phyloP scores from a whole-genome alignment of 2,797 vertebrate genomes.

The Tangara arthus region DNA sequence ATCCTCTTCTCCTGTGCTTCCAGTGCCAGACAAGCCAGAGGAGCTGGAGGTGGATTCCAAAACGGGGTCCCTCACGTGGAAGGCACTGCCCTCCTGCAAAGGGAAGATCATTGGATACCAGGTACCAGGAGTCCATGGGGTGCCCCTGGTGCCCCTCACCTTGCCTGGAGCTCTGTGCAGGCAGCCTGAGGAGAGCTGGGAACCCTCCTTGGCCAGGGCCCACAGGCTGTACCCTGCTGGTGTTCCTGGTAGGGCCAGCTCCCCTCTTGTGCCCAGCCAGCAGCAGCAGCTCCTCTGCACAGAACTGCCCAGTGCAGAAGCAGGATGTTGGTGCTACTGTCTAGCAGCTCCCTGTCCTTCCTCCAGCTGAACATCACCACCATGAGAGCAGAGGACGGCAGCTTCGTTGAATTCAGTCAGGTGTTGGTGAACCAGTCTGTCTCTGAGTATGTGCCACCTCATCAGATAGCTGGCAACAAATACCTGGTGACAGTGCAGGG shows the following conservation, averaged over 20 bases:
- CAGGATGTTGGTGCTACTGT: background rate
- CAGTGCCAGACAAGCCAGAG: background rate
- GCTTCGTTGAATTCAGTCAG: background rate
- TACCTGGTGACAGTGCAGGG: constrained; percentile 30
- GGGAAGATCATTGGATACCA: constrained; percentile 17
- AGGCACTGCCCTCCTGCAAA: background rate
- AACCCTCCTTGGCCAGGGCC: background rate
- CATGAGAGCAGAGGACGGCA: background rate
- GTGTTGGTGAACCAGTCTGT: constrained; percentile 14
- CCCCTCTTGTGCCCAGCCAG: background rate
- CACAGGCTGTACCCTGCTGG: background rate
- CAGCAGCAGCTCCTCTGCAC: background rate
- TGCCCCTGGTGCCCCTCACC: fast-evolving
- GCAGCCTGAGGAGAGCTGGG: background rate
- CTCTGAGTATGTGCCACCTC: background rate
- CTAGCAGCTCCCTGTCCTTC: background rate
- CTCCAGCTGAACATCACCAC: constrained; percentile 37
- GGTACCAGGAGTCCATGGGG: background rate
- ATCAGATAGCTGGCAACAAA: background rate
- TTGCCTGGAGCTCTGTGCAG: background rate
- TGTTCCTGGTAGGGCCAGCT: background rate
- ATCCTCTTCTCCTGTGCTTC: background rate
- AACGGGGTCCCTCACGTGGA: background rate
- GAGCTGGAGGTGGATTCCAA: background rate
- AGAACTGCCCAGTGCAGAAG: background rate